A percentile compares a stretch with the other conserved stretches of the same genome.
Conservation (phyloP, 2,113 vertebrate genomes). For the Herpailurus yagouaroundi region DNA sequence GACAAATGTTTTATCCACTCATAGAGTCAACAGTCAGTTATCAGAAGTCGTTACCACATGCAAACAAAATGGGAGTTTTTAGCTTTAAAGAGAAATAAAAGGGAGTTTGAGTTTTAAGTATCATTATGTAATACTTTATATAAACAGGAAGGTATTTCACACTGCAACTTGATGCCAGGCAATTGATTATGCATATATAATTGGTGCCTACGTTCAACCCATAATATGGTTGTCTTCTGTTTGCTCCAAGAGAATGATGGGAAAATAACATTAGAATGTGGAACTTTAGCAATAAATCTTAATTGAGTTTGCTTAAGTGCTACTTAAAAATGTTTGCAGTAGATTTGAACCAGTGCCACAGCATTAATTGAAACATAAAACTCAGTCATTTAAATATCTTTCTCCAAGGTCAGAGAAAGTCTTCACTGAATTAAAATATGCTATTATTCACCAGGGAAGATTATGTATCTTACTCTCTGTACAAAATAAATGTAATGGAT, state of each 20-base stretch:
- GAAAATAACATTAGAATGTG: not conserved
- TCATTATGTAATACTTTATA: not conserved
- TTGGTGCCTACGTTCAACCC: not conserved
- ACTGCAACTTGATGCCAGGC: not conserved
- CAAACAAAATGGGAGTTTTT: not conserved
- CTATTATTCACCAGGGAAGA: not conserved
- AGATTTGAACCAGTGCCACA: not conserved
- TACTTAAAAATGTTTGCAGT: not conserved
- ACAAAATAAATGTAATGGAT: not conserved
- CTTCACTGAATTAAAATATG: slow-evolving; percentile 46
- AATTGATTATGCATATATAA: slow-evolving; percentile 10
- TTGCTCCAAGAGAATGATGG: not conserved
- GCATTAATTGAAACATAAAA: slow-evolving; percentile 36
- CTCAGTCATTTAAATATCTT: not conserved
- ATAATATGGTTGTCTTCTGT: not conserved
- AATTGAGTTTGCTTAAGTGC: slow-evolving; percentile 36
- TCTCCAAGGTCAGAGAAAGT: not conserved
- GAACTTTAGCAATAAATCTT: slow-evolving; percentile 5
- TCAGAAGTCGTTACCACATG: not conserved
- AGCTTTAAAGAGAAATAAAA: not conserved
- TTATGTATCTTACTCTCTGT: not conserved
- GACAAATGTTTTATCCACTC: not conserved
- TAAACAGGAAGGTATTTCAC: not conserved
- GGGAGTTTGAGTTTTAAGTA: not conserved
- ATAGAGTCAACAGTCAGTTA: not conserved